Evolutionary conservation across 2,113 vertebrate genomes (phyloP).

Genomic region (Pristiophorus japonicus): DNA sequence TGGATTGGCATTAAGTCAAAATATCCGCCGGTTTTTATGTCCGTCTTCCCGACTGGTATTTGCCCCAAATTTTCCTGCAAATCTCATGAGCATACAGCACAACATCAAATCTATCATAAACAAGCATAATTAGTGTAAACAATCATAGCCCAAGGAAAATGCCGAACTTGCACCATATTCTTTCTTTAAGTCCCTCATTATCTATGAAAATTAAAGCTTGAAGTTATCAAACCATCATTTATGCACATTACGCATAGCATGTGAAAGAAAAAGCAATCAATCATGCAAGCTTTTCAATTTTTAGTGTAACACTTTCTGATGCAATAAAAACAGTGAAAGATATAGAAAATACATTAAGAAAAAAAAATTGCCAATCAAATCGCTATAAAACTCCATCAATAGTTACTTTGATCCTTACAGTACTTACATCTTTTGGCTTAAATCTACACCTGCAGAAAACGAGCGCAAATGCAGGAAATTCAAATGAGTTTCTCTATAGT

Average conservation of each 20-base stretch:
- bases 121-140: neutral
- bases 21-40: neutral
- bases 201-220: neutral
- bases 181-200: neutral
- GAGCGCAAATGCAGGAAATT: neutral
- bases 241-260: neutral
- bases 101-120: neutral
- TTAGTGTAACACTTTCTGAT: neutral
- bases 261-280: neutral
- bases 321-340: neutral
- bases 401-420: neutral
- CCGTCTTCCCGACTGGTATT: neutral
- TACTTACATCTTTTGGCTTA: neutral
- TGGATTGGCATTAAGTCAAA: neutral
- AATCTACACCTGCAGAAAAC: neutral
- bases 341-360: neutral
- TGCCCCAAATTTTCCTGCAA: neutral
- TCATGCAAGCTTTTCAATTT: neutral
- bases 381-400: neutral
- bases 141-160: neutral
- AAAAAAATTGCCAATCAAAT: neutral
- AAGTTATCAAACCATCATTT: neutral
- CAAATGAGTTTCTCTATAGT: neutral
- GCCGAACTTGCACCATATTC: neutral
- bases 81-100: neutral